phyloP scores from a whole-genome alignment of 2,797 vertebrate genomes.

The Acestrorhynchus altus region DNA sequence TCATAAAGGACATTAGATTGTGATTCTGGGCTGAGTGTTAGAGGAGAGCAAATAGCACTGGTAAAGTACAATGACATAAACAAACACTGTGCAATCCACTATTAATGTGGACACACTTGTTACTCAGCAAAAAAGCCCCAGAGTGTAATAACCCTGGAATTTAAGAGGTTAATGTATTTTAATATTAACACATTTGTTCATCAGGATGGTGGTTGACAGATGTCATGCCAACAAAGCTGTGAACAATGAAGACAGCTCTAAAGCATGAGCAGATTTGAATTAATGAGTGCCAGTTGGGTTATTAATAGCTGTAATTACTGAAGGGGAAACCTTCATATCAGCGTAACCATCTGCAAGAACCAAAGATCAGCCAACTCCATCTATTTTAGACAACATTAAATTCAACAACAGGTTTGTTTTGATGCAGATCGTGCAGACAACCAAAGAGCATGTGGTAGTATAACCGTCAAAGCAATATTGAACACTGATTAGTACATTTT shows the following conservation, averaged over 20 bases:
- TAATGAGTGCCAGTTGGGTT: background rate
- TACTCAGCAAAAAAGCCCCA: too few species aligned
- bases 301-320: background rate
- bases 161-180: background rate
- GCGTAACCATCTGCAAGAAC: background rate
- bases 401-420: background rate
- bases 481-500: background rate
- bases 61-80: background rate
- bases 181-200: background rate
- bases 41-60: background rate
- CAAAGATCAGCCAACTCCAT: background rate
- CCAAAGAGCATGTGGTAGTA: background rate
- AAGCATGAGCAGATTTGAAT: constrained; percentile 1
- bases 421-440: background rate
- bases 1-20: background rate
- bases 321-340: background rate
- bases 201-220: background rate
- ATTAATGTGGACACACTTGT: background rate
- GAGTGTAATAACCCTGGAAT: too few species aligned
- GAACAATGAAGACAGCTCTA: background rate
- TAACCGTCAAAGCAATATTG: background rate
- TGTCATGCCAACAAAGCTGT: background rate
- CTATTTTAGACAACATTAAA: background rate
- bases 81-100: background rate
- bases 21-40: constrained; percentile 34